Evolutionary conservation across 1,140 invertebrate species (phyloP).

Genomic region (Phortica variegata): DNA sequence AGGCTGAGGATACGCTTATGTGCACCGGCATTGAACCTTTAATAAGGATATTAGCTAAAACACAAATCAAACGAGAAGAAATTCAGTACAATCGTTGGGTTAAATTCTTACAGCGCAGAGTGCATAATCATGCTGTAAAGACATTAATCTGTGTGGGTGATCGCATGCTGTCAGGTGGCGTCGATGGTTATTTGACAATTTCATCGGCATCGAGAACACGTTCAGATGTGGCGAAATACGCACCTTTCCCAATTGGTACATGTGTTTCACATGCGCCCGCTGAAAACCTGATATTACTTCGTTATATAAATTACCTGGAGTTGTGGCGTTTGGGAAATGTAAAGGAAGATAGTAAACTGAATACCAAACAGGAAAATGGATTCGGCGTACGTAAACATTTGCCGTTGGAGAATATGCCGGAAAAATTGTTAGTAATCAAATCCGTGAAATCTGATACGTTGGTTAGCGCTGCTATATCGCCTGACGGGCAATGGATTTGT

Average conservation of each 20-base stretch:
- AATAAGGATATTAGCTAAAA: constrained; percentile 69
- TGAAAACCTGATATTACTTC: constrained; percentile 67
- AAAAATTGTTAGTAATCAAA: constrained; percentile 67
- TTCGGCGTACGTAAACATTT: constrained; percentile 14
- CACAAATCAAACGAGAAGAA: constrained; percentile 64
- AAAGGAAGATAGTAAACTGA: constrained; percentile 1
- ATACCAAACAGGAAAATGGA: neutral
- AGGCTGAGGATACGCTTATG: constrained; percentile 70
- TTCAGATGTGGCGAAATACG: constrained; percentile 70
- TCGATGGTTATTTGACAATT: constrained; percentile 74
- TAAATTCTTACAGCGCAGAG: constrained; percentile 71
- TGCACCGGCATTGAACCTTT: constrained; percentile 78
- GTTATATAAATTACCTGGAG: constrained; percentile 68
- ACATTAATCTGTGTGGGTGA: constrained; percentile 66
- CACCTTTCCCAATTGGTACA: constrained; percentile 67
- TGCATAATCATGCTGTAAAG: constrained; percentile 83
- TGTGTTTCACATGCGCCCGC: constrained; percentile 63
- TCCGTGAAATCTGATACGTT: constrained; percentile 1
- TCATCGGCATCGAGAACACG: constrained; percentile 60
- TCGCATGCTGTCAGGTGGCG: constrained; percentile 75
- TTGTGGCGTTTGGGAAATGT: constrained; percentile 66
- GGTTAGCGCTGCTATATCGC: constrained; percentile 64
- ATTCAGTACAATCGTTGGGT: constrained; percentile 68
- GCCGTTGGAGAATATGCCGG: constrained; percentile 58
- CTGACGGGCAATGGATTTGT: constrained; percentile 68